Evolutionary conservation across 2,113 vertebrate genomes (phyloP).

Genomic region (Kryptolebias marmoratus): DNA sequence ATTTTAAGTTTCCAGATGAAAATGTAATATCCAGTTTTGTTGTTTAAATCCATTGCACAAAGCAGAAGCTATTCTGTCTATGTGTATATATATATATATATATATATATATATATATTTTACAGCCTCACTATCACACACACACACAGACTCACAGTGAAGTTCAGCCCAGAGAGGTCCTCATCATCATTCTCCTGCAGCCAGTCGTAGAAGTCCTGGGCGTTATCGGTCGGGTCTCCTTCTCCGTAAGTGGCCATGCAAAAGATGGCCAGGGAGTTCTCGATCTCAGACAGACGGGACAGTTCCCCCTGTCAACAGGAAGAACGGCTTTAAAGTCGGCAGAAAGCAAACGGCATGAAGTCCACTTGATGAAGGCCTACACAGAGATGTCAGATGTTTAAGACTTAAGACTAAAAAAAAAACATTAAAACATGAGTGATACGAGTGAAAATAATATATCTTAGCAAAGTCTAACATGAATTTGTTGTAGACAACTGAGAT

Average conservation of each 20-base stretch:
- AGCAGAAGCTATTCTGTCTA: too few species aligned
- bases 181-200: conserved; percentile 89
- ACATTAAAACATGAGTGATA: too few species aligned
- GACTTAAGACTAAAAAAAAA: too few species aligned
- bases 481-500: neutral
- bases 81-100: too few species aligned
- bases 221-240: conserved; percentile 96
- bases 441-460: too few species aligned
- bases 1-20: too few species aligned
- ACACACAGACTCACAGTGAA: conserved; percentile 85
- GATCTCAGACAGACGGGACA: conserved; percentile 88
- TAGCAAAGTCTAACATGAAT: too few species aligned
- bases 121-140: neutral
- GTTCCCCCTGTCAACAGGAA: conserved; percentile 82
- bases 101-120: too few species aligned
- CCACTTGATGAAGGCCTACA: too few species aligned
- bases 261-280: conserved; percentile 93
- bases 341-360: neutral
- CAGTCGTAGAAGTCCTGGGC: conserved; percentile 98
- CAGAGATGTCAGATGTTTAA: too few species aligned
- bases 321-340: neutral
- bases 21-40: too few species aligned
- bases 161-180: conserved; percentile 87
- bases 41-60: too few species aligned
- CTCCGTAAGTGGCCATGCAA: conserved; percentile 97